A percentile compares a stretch with the other conserved stretches of the same genome.
Evolutionary conservation across 2,113 vertebrate species (phyloP).

Genomic region (Eublepharis macularius): DNA sequence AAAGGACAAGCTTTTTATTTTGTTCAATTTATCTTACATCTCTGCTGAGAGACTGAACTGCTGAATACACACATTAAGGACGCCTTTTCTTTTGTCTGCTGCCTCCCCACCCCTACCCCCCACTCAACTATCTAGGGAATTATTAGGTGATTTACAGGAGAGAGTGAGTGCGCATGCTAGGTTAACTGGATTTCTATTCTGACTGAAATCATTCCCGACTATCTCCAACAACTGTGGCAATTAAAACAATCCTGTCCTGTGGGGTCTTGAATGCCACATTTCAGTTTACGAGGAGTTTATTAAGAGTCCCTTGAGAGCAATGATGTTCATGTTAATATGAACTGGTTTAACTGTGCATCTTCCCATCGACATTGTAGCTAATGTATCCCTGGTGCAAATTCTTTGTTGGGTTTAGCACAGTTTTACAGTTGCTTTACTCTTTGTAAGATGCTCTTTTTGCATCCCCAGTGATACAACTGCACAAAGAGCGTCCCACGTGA

Average conservation of each 20-base stretch:
- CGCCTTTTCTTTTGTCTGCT: slow-evolving; percentile 22
- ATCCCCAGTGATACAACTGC: neutral
- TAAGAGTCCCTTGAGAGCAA: neutral
- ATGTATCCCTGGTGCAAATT: too few relatives aligned
- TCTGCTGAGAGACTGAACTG: slow-evolving; percentile 38
- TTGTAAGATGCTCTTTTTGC: neutral
- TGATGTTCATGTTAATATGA: neutral
- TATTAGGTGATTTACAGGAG: slow-evolving; percentile 31
- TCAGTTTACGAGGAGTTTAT: neutral
- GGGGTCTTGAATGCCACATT: neutral
- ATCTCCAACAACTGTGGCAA: neutral
- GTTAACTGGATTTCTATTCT: neutral
- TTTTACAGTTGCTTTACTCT: neutral
- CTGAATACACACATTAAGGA: slow-evolving; percentile 30
- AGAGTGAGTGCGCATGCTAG: neutral
- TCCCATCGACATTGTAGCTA: neutral
- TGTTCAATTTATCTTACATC: slow-evolving; percentile 44
- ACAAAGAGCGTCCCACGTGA: too few relatives aligned
- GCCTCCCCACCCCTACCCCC: slow-evolving; percentile 7
- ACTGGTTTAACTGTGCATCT: neutral
- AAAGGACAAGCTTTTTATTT: slow-evolving; percentile 40
- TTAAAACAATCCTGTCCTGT: neutral
- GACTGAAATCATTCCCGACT: neutral
- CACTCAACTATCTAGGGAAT: slow-evolving; percentile 11
- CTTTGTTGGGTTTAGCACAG: neutral